A percentile compares a stretch with the other conserved stretches of the same genome.
Evolutionary conservation across 2,797 vertebrate species (phyloP).

Genomic region (Triplophysa bombifrons): DNA sequence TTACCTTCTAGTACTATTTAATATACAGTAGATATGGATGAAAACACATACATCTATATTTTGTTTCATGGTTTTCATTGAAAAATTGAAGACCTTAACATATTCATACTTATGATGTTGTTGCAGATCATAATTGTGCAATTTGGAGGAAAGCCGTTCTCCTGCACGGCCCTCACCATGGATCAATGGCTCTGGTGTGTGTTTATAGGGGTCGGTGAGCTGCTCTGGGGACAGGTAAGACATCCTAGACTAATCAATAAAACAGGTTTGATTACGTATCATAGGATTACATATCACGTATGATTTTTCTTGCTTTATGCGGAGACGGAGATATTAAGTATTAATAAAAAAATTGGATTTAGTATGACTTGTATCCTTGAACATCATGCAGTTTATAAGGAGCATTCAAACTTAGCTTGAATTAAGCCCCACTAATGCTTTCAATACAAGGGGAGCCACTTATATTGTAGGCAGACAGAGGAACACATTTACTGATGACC

Average conservation of each 20-base stretch:
- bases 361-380: no score
- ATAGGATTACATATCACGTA: no score
- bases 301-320: no score
- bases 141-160: constrained; percentile 95
- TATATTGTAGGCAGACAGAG: constrained; percentile 28
- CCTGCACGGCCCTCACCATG: constrained; percentile 88
- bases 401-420: not conserved
- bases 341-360: no score
- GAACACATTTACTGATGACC: constrained; percentile 44
- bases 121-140: constrained; percentile 93
- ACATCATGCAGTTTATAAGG: not conserved
- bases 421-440: constrained; percentile 6
- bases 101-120: not conserved
- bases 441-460: constrained; percentile 32
- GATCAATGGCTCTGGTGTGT: constrained; percentile 98
- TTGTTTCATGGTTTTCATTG: no score
- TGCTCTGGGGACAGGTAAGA: constrained; percentile 97
- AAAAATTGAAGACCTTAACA: no score
- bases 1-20: no score
- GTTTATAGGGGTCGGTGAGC: constrained; percentile 93
- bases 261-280: no score
- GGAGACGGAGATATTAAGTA: no score
- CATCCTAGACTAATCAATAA: constrained; percentile 17
- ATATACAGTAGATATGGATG: no score
- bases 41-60: no score